These are phyloP conservation scores for Tarsius wallacei DNA, from an alignment of 2,797 vertebrate species.

Conservation along the genomic window DNA sequence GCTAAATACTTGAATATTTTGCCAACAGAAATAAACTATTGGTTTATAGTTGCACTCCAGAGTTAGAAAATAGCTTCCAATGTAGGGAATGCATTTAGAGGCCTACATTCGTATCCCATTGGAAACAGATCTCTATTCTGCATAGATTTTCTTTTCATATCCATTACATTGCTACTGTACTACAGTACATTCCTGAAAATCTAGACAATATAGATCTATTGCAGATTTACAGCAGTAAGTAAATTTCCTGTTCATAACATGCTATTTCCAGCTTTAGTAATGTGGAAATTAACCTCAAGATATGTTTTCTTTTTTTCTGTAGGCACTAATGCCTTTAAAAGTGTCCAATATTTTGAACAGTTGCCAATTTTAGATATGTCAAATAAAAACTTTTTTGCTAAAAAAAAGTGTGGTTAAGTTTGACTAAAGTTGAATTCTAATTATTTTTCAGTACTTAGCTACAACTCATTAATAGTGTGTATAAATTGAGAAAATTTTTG, in stretches of 20 bases:
- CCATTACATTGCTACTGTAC: constrained; percentile 19
- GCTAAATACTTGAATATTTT: constrained; percentile 35
- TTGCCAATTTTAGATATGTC: constrained; percentile 9
- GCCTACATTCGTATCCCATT: neutral
- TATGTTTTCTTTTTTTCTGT: neutral
- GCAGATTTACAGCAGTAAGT: neutral
- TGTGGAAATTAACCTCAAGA: constrained; percentile 53
- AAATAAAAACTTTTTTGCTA: constrained; percentile 25
- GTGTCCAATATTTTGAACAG: neutral
- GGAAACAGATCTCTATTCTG: constrained; percentile 5
- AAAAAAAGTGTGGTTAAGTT: constrained; percentile 31
- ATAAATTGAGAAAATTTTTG: neutral
- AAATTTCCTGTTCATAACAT: neutral
- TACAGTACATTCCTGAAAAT: neutral
- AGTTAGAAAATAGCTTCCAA: constrained; percentile 52
- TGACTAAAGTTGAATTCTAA: neutral
- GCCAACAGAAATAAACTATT: constrained; percentile 42
- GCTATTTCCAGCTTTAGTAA: constrained; percentile 40
- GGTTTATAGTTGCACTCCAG: neutral
- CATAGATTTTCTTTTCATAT: constrained; percentile 18
- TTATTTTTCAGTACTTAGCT: neutral
- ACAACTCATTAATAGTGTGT: neutral
- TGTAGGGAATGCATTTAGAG: constrained; percentile 7
- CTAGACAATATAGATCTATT: constrained; percentile 22
- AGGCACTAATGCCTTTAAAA: neutral